A percentile compares a stretch with the other conserved stretches of the same genome.
Conservation (phyloP, 1,140 invertebrate species). For the Cylas formicarius region DNA sequence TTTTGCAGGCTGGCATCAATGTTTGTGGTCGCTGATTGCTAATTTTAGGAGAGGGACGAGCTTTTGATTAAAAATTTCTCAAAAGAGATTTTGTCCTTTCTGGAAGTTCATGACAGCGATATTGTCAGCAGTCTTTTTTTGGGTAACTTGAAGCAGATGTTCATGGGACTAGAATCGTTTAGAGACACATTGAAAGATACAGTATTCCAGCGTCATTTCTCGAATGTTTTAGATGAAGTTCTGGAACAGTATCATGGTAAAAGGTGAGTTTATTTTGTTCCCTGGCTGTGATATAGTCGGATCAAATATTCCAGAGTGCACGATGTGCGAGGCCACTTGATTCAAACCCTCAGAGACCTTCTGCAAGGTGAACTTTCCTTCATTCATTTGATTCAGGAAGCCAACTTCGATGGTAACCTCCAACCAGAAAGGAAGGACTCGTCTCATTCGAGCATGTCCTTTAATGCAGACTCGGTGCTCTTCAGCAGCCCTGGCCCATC, state of each 20-base stretch:
- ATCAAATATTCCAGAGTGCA: conserved; percentile 24
- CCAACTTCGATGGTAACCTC: conserved; percentile 20
- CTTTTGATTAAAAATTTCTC: conserved; percentile 18
- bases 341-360: conserved; percentile 33
- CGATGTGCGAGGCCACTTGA: conserved; percentile 26
- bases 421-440: conserved; percentile 10
- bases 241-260: conserved; percentile 34
- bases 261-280: conserved; percentile 25
- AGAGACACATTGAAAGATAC: conserved; percentile 28
- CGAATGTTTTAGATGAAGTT: conserved; percentile 29
- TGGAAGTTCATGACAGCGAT: conserved; percentile 28
- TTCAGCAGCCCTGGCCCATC: conserved; percentile 4
- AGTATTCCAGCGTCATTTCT: conserved; percentile 33
- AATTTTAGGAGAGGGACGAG: conserved; percentile 17
- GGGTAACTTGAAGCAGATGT: conserved; percentile 27
- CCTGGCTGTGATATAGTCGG: neutral
- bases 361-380: conserved; percentile 34
- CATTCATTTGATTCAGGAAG: conserved; percentile 34
- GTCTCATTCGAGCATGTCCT: conserved; percentile 6
- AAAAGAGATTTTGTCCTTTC: conserved; percentile 25
- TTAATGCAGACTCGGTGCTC: neutral
- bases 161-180: conserved; percentile 31
- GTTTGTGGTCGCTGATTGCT: too few species aligned
- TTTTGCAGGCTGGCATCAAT: too few species aligned
- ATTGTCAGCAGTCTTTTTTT: conserved; percentile 26